These are phyloP conservation scores for Leucoraja erinaceus DNA, from an alignment of 2,113 vertebrate genomes.

Conservation along the genomic window DNA sequence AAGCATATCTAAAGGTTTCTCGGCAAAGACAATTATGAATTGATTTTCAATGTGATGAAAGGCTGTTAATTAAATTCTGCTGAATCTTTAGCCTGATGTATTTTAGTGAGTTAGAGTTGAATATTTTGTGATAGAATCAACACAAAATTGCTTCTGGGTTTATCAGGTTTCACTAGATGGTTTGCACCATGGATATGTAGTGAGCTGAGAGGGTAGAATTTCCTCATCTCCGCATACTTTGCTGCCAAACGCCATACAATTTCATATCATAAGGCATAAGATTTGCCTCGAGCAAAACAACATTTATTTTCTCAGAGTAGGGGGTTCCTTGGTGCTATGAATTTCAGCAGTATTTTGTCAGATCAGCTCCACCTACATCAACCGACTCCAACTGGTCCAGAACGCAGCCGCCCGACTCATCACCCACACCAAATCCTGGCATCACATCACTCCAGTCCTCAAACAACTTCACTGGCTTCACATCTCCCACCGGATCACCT, in stretches of 20 bases:
- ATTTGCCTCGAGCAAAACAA: slow-evolving; percentile 5
- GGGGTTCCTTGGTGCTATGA: neutral
- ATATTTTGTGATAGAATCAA: no score
- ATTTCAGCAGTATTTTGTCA: neutral
- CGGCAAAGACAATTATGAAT: neutral
- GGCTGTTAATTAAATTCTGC: neutral
- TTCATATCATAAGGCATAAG: neutral
- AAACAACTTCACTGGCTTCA: no score
- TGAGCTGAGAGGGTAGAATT: neutral
- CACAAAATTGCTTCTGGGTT: neutral
- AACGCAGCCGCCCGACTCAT: no score
- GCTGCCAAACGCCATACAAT: neutral
- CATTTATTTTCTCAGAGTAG: neutral
- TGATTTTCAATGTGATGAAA: neutral
- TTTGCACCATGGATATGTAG: neutral
- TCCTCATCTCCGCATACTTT: neutral
- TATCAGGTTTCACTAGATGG: neutral
- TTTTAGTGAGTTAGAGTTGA: neutral
- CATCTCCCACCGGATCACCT: no score
- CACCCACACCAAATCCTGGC: no score
- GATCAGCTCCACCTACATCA: no score
- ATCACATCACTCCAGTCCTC: no score
- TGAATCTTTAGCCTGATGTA: neutral
- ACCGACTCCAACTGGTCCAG: no score
- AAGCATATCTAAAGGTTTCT: neutral